Base-by-base conservation (phyloP, 2,888 invertebrate genomes). In the Mythimna vitellina region DNA sequence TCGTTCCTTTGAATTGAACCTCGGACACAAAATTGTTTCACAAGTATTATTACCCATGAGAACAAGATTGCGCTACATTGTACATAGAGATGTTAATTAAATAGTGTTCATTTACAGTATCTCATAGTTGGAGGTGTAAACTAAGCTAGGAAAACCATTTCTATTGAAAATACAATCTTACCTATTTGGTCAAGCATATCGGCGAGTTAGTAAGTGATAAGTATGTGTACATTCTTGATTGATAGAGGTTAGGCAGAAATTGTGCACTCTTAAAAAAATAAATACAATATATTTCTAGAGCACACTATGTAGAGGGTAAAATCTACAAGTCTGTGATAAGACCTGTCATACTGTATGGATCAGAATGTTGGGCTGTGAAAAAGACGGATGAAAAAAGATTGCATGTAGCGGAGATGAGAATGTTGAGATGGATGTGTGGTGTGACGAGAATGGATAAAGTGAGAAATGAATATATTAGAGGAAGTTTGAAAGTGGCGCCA, bases 1-100 rank as follows among this genome's bases (percentile, higher is more conserved):
- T 89, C 88, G 86, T 84, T 89, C 87, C 88, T 88, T 88, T 81
- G 85, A 88, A 88, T 88, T 81, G 85, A 88, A 88, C 89, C 87
- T 88, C 87, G 87, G 70, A 86, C 82, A 80, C 88, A 87, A 88
- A 89, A 90, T 88, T 88, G 89, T 89, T 86, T 88, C 86, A 85
- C 87, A 86, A 83, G 74, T 86, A 89, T 86, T 89, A 88, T 85
- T 85, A 84, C 74, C 81, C 86, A 86, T 86, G 86, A 87, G 88
- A 90, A 89, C 79, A 75, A 63, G 66, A 70, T 76, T 69, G 71
- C 71, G 71, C 32, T 61, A 42, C 74, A 82, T 83, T 80, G 73
- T 69, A 68, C 46, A 46, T 69, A 62, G 60, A 76, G 22, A 56
- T 82, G 79, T 80, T 74, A 78, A 76, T 79, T 63, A 65, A 78